Percentiles rank a stretch among this genome's conserved stretches.
These are phyloP conservation scores for Falco concolor DNA, from an alignment of 2,797 vertebrate species.

Conservation along the genomic window DNA sequence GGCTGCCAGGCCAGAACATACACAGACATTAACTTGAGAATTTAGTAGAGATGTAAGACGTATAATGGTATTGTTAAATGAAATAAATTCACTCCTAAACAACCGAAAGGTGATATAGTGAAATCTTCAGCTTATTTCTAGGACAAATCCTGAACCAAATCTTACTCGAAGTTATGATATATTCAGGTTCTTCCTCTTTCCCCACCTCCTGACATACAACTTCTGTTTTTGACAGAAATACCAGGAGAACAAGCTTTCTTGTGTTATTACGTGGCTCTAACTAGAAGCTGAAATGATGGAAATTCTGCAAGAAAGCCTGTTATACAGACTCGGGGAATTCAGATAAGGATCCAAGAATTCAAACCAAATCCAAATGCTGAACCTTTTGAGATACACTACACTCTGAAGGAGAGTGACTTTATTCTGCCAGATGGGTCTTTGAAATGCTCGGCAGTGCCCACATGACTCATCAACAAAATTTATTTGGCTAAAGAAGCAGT, in stretches of 20 bases:
- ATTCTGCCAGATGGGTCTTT: conserved; percentile 56
- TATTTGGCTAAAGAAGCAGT: conserved; percentile 51
- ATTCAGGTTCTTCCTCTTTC: not conserved
- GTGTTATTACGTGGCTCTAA: conserved; percentile 4
- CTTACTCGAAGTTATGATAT: not conserved
- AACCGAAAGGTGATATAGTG: not conserved
- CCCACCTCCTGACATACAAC: not conserved
- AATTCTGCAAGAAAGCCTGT: conserved; percentile 25
- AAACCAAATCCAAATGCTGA: conserved; percentile 57
- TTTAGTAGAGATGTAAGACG: not conserved
- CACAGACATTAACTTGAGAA: not conserved
- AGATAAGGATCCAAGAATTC: conserved; percentile 50
- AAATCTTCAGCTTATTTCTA: not conserved
- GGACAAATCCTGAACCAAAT: not conserved
- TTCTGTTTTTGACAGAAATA: not conserved
- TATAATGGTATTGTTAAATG: not conserved
- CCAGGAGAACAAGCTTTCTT: not conserved
- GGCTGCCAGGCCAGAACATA: not conserved
- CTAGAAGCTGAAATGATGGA: not conserved
- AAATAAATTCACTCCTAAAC: not conserved
- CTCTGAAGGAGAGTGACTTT: conserved; percentile 50
- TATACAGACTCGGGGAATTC: not conserved
- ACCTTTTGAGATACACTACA: conserved; percentile 18
- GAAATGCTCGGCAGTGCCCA: conserved; percentile 41
- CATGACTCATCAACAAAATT: conserved; percentile 55